A percentile compares a stretch with the other conserved stretches of the same genome.
phyloP scores from a whole-genome alignment of 2,113 vertebrate genomes.

The Pachyramphus minor region DNA sequence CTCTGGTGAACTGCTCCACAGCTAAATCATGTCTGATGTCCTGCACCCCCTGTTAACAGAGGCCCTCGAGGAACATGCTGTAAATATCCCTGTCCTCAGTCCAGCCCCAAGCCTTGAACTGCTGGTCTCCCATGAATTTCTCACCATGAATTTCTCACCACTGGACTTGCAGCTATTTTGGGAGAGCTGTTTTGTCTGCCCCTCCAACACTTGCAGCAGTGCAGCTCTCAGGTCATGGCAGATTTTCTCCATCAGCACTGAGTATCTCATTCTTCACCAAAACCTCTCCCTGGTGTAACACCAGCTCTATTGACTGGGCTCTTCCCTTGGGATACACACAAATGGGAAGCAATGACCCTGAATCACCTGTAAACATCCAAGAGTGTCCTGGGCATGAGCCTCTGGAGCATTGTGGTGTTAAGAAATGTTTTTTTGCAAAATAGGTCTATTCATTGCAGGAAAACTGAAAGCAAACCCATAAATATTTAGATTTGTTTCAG shows the following conservation, averaged over 20 bases:
- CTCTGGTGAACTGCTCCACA: background rate
- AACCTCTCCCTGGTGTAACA: background rate
- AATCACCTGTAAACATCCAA: background rate
- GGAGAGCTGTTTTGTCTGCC: background rate
- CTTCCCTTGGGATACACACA: background rate
- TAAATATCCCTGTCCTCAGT: background rate
- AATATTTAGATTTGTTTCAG: background rate
- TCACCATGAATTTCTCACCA: background rate
- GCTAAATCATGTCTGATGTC: background rate
- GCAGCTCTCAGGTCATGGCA: background rate
- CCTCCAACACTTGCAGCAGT: background rate
- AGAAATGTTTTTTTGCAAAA: background rate
- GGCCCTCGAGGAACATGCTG: background rate
- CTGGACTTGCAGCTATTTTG: background rate
- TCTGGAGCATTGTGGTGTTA: background rate
- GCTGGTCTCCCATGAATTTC: background rate
- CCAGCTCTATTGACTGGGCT: background rate
- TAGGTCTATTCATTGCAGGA: background rate
- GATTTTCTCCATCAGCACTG: background rate
- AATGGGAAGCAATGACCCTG: background rate
- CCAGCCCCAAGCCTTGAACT: background rate
- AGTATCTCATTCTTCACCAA: background rate
- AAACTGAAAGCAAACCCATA: background rate
- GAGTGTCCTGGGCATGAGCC: background rate
- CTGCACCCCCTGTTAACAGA: background rate